phyloP scores from a whole-genome alignment of 2,797 vertebrate genomes.

The Rachycentron canadum region DNA sequence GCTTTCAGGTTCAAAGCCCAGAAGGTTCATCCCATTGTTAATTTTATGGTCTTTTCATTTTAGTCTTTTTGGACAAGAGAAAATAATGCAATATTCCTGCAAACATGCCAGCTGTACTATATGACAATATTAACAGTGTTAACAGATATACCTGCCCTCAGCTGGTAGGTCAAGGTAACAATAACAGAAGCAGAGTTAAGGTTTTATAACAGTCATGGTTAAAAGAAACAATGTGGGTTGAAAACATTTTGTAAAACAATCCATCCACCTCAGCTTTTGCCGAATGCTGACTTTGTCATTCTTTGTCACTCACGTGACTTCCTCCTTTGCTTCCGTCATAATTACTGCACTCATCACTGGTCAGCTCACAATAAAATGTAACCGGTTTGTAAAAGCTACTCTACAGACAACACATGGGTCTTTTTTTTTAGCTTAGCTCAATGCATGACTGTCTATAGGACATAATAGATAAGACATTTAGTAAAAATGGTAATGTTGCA shows the following conservation, averaged over 20 bases:
- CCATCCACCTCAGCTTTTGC: no score
- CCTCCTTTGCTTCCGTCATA: neutral
- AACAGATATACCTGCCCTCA: no score
- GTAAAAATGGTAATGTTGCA: constrained; percentile 9
- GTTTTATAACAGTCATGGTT: neutral
- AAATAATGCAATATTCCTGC: neutral
- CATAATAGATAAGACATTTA: neutral
- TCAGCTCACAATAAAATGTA: neutral
- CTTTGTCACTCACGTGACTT: neutral
- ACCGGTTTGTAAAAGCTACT: neutral
- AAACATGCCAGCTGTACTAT: no score
- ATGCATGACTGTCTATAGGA: neutral
- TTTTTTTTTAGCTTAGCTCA: neutral
- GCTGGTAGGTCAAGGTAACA: neutral
- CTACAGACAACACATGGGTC: neutral
- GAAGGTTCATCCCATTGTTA: neutral
- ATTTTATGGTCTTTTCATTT: no score
- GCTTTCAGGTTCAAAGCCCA: neutral
- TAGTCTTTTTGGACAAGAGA: neutral
- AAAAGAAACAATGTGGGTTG: no score
- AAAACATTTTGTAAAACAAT: no score
- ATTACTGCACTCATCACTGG: neutral
- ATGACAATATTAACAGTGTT: no score
- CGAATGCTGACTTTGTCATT: no score
- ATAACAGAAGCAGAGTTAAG: neutral